Evolutionary conservation across 2,888 invertebrate genomes (phyloP).

Genomic region (Thyatira batis): DNA sequence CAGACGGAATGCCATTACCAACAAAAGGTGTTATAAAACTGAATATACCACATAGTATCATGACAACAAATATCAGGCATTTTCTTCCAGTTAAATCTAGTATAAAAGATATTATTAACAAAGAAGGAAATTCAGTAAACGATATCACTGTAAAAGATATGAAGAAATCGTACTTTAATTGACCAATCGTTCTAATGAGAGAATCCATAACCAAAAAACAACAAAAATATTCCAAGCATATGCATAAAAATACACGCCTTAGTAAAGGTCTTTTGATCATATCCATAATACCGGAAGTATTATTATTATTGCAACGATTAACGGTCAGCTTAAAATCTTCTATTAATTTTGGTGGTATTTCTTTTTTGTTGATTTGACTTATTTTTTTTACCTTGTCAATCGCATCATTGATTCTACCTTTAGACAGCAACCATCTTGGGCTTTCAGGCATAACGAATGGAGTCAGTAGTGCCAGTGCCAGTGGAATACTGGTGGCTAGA

Average conservation of each 20-base stretch:
- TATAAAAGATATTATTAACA: slow-evolving; percentile 52
- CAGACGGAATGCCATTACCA: slow-evolving; percentile 48
- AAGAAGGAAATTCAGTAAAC: slow-evolving; percentile 61
- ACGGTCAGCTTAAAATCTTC: slow-evolving; percentile 45
- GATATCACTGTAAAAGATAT: slow-evolving; percentile 62
- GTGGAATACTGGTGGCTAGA: slow-evolving; percentile 57
- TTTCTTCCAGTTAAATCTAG: slow-evolving; percentile 60
- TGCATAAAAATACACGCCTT: slow-evolving; percentile 47
- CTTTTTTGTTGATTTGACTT: slow-evolving; percentile 51
- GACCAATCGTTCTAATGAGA: slow-evolving; percentile 55
- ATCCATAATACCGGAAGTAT: slow-evolving; percentile 37
- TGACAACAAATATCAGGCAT: slow-evolving; percentile 38
- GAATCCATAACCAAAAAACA: slow-evolving; percentile 55
- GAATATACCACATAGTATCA: slow-evolving; percentile 43
- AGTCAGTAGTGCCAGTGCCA: slow-evolving; percentile 48
- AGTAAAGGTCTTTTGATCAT: slow-evolving; percentile 48
- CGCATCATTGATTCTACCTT: slow-evolving; percentile 56
- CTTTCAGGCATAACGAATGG: slow-evolving; percentile 63
- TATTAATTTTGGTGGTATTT: slow-evolving; percentile 42
- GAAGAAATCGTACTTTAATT: slow-evolving; percentile 59
- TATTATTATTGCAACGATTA: slow-evolving; percentile 15
- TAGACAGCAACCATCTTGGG: slow-evolving; percentile 62
- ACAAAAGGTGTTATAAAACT: slow-evolving; percentile 50
- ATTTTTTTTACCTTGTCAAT: slow-evolving; percentile 48
- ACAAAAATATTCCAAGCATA: slow-evolving; percentile 54